These are phyloP conservation scores for Trichoplusia ni DNA, from an alignment of 1,140 invertebrate genomes.

Conservation along the genomic window DNA sequence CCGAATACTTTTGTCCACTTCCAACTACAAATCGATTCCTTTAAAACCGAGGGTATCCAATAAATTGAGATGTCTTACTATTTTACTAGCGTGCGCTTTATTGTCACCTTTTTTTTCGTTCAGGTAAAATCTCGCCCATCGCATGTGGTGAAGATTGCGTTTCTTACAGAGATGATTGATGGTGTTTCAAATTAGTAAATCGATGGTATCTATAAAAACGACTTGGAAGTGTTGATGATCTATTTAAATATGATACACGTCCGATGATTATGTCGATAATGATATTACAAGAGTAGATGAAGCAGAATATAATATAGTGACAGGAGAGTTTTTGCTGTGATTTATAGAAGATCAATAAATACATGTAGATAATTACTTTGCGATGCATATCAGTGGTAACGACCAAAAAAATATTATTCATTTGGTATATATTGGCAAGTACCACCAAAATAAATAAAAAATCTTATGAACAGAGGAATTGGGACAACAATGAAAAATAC, in stretches of 20 bases:
- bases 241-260: conserved; percentile 47
- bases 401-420: too few species aligned
- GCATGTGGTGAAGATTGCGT: conserved; percentile 63
- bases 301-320: conserved; percentile 5
- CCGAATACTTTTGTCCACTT: conserved; percentile 37
- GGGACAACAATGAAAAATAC: too few species aligned
- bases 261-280: conserved; percentile 33
- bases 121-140: conserved; percentile 40
- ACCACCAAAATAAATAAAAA: too few species aligned
- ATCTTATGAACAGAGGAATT: too few species aligned
- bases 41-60: conserved; percentile 45
- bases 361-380: too few species aligned
- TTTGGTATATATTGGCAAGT: too few species aligned
- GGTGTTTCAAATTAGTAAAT: conserved; percentile 61
- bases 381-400: too few species aligned
- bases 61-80: conserved; percentile 73
- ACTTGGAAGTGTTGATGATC: conserved; percentile 49
- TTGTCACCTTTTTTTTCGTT: conserved; percentile 65
- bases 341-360: not conserved
- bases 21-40: conserved; percentile 64
- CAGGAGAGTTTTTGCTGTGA: not conserved
- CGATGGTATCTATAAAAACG: conserved; percentile 38
- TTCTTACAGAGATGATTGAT: conserved; percentile 67
- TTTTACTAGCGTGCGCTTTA: conserved; percentile 56
- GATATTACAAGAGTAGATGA: conserved; percentile 19